Base-by-base conservation (phyloP, 2,888 invertebrate genomes). In the Tortrix viridana region DNA sequence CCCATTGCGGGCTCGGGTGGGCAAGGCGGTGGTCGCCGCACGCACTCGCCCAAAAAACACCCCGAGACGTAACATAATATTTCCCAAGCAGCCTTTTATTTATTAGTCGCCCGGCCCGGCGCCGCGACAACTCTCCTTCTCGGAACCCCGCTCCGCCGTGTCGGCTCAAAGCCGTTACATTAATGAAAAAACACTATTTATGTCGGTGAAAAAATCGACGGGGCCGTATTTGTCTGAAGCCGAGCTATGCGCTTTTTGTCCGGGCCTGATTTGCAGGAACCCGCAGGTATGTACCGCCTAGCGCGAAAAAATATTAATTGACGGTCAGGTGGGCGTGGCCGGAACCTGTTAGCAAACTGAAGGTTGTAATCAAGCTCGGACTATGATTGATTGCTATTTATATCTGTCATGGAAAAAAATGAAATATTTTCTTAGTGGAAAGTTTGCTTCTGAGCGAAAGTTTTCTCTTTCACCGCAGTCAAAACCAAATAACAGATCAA, bases 81-180 rank as follows among this genome's bases (percentile, higher is more conserved):
- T 89, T 89, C 86, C 89, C 88, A 83, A 86, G 85, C 84, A 89
- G 86, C 81, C 87, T 89, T 89, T 91, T 91, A 91, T 91, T 90
- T 91, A 92, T 90, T 88, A 85, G 86, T 80, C 74, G 82, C 74
- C 79, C 77, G 71, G 75, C 68, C 78, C 82, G 89, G 90, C 91
- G 91, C 92, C 92, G 89, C 84, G 87, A 87, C 90, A 89, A 76
- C 84, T 80, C 82, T 75, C 77, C 86, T 91, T 91, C 91, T 80
- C 83, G 87, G 91, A 90, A 90, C 72, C 73, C 84, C 83, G 74
- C 80, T 71, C 80, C 82, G 82, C 82, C 83, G 86, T 79, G 89
- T 83, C 89, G 85, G 85, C 83, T 77, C 82, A 75, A 82, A 87
- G 88, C 89, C 89, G 89, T 91, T 89, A 89, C 85, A 78, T 84